These are phyloP conservation scores for Acrocephalus scirpaceus DNA, from an alignment of 2,797 vertebrate genomes.

Conservation along the genomic window DNA sequence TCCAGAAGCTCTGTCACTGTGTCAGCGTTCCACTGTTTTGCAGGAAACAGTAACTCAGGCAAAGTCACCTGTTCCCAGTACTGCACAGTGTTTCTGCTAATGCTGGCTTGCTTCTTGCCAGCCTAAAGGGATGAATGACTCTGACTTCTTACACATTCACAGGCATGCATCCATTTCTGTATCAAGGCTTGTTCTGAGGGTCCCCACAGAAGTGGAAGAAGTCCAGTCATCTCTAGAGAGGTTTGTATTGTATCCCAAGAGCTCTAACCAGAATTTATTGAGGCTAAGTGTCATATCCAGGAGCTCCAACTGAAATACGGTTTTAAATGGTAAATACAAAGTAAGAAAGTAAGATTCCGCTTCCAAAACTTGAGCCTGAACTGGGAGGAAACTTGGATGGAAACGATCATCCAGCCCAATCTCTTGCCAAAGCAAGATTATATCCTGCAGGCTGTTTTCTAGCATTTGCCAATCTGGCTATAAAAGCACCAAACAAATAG, in stretches of 20 bases:
- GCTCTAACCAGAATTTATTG: neutral
- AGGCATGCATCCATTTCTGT: neutral
- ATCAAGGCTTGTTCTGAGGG: neutral
- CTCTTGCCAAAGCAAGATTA: constrained; percentile 37
- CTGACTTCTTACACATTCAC: neutral
- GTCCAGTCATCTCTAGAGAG: neutral
- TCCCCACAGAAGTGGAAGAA: neutral
- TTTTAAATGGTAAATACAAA: neutral
- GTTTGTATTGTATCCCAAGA: neutral
- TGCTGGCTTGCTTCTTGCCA: neutral
- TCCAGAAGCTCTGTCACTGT: neutral
- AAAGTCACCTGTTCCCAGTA: neutral
- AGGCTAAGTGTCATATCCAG: neutral
- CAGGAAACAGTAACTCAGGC: neutral
- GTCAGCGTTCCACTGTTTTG: neutral
- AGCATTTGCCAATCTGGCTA: constrained; percentile 40
- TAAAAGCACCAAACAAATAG: constrained; percentile 44
- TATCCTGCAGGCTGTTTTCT: constrained; percentile 51
- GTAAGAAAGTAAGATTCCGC: neutral
- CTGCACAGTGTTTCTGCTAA: neutral
- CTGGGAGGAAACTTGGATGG: constrained; percentile 16
- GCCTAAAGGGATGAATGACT: neutral
- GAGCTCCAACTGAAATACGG: neutral
- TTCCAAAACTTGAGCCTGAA: constrained; percentile 4
- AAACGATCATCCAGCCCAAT: constrained; percentile 29